A percentile compares a stretch with the other conserved stretches of the same genome.
phyloP scores from a whole-genome alignment of 2,888 invertebrate genomes.

The Keiferia lycopersicella region DNA sequence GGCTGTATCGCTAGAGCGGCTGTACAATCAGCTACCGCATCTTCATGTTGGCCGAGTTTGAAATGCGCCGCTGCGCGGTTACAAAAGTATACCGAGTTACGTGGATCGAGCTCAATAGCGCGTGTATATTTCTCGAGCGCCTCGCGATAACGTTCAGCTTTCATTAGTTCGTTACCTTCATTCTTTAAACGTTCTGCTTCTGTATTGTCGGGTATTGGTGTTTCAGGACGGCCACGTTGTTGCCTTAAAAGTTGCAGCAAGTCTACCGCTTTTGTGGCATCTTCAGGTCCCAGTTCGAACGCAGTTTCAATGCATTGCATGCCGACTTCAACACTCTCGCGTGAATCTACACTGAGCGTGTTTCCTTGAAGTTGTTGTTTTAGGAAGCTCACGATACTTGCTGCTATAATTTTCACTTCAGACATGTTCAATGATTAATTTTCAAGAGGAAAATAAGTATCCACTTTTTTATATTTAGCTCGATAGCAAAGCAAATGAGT shows the following conservation, averaged over 20 bases:
- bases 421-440: constrained; percentile 51
- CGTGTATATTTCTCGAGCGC: constrained; percentile 93
- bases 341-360: constrained; percentile 64
- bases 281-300: constrained; percentile 85
- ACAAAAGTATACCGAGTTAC: constrained; percentile 97
- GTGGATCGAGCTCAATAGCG: constrained; percentile 92
- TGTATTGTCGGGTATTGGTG: constrained; percentile 64
- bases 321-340: constrained; percentile 95
- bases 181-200: constrained; percentile 93
- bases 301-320: constrained; percentile 96
- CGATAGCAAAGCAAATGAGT: background rate
- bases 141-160: constrained; percentile 88
- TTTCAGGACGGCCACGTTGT: constrained; percentile 37
- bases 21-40: constrained; percentile 94
- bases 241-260: constrained; percentile 58
- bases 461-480: constrained; percentile 21
- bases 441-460: background rate
- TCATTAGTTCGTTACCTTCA: constrained; percentile 95
- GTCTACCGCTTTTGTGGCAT: constrained; percentile 61
- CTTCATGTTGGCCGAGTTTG: constrained; percentile 90
- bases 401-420: constrained; percentile 73
- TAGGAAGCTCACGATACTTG: constrained; percentile 81
- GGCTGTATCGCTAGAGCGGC: constrained; percentile 94
- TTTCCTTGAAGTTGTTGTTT: constrained; percentile 78
- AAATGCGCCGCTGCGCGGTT: constrained; percentile 98